phyloP scores from a whole-genome alignment of 2,797 vertebrate genomes.

The Tragelaphus eurycerus region DNA sequence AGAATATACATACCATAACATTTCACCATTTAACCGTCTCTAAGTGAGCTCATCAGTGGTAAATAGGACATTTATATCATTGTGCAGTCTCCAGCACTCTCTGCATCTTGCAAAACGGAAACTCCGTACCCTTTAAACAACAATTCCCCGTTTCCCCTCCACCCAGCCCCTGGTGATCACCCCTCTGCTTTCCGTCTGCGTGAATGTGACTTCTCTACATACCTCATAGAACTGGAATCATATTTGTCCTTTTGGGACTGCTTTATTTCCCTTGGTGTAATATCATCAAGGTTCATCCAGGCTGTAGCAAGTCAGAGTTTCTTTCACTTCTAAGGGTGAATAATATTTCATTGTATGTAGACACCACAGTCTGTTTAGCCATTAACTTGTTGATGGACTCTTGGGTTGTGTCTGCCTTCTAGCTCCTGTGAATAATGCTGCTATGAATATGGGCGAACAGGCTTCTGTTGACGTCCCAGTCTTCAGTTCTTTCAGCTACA shows the following conservation, averaged over 20 bases:
- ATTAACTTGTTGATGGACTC: neutral
- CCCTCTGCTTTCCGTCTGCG: neutral
- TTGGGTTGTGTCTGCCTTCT: neutral
- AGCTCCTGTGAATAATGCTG: neutral
- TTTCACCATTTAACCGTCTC: neutral
- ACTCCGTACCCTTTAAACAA: neutral
- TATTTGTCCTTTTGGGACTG: neutral
- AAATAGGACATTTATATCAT: neutral
- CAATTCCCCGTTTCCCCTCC: neutral
- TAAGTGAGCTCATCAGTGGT: neutral
- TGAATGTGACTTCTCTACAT: neutral
- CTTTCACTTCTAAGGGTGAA: neutral
- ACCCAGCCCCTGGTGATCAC: too few relatives aligned
- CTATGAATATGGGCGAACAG: neutral
- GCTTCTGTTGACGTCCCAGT: neutral
- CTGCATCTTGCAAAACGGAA: neutral
- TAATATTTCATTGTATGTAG: neutral
- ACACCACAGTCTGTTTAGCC: neutral
- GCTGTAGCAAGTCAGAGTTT: neutral
- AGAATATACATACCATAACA: neutral
- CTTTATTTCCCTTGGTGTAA: neutral
- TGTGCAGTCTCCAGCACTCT: neutral
- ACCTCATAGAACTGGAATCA: accelerated
- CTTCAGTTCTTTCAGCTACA: neutral
- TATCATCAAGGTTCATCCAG: neutral